Conservation (phyloP, 2,797 vertebrate species). For the Yasuhikotakia modesta region DNA sequence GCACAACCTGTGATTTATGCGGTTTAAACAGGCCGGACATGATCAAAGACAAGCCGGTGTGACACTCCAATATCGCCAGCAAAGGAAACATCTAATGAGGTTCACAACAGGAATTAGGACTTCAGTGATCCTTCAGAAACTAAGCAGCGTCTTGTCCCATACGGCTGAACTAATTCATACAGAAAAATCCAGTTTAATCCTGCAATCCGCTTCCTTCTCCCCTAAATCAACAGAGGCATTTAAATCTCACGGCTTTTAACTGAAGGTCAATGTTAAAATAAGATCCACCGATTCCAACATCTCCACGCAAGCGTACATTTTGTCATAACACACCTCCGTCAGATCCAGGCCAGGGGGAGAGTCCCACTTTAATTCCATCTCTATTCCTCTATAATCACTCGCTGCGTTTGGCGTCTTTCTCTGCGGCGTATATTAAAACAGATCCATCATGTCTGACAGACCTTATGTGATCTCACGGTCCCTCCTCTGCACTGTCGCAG, state of each 20-base stretch:
- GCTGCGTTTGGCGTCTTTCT: conserved; percentile 63
- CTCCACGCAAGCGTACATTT: conserved; percentile 50
- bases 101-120: conserved; percentile 18
- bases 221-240: conserved; percentile 16
- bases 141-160: background rate
- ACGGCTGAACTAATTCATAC: background rate
- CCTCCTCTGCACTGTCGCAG: conserved; percentile 25
- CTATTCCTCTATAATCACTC: conserved; percentile 67
- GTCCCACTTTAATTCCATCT: conserved; percentile 58
- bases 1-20: conserved; percentile 50
- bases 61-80: conserved; percentile 34
- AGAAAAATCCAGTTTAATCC: background rate
- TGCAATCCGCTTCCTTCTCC: conserved; percentile 2
- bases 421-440: conserved; percentile 77
- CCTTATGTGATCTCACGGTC: conserved; percentile 50
- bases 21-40: conserved; percentile 32
- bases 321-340: conserved; percentile 45
- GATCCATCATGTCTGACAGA: conserved; percentile 76
- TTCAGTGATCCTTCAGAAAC: background rate
- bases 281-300: conserved; percentile 37
- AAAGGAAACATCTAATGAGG: conserved; percentile 25
- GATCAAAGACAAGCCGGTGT: conserved; percentile 30
- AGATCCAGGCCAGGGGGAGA: conserved; percentile 41
- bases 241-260: conserved; percentile 12
- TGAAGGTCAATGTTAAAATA: conserved; percentile 46